A percentile compares a stretch with the other conserved stretches of the same genome.
phyloP scores from a whole-genome alignment of 2,797 vertebrate species.

The Huso huso region DNA sequence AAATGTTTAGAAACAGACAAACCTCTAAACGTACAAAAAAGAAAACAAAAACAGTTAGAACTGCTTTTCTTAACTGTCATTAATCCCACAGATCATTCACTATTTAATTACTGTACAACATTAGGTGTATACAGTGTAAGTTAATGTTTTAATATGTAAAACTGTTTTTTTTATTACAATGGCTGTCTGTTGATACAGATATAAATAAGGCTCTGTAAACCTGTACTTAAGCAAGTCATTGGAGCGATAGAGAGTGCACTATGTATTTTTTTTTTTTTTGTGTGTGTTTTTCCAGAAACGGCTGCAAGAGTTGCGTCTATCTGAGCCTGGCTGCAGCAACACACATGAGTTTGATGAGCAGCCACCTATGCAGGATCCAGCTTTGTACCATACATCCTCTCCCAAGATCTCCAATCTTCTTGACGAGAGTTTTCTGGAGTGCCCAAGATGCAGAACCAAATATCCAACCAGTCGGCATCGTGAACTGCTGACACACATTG shows the following conservation, averaged over 20 bases:
- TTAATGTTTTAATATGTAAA: too few relatives aligned
- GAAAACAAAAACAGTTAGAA: too few relatives aligned
- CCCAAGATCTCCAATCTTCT: conserved; percentile 50
- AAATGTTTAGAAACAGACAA: too few relatives aligned
- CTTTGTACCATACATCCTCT: conserved; percentile 38
- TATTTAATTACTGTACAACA: too few relatives aligned
- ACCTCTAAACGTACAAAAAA: too few relatives aligned
- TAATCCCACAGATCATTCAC: too few relatives aligned
- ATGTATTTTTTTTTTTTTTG: background rate
- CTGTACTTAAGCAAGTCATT: too few relatives aligned
- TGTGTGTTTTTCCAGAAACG: conserved; percentile 59
- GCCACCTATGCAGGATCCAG: conserved; percentile 28
- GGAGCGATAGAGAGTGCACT: background rate
- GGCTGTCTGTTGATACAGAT: too few relatives aligned
- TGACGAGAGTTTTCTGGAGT: conserved; percentile 89
- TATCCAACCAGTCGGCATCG: conserved; percentile 90
- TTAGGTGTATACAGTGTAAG: too few relatives aligned
- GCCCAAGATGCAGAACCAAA: conserved; percentile 71
- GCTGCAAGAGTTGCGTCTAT: conserved; percentile 41
- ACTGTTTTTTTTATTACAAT: too few relatives aligned
- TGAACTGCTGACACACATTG: conserved; percentile 83
- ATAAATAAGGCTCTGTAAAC: too few relatives aligned
- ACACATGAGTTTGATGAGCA: conserved; percentile 57
- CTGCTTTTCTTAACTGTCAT: too few relatives aligned
- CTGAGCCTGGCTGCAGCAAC: conserved; percentile 55